phyloP scores from a whole-genome alignment of 2,888 invertebrate species.

The Sesia apiformis region DNA sequence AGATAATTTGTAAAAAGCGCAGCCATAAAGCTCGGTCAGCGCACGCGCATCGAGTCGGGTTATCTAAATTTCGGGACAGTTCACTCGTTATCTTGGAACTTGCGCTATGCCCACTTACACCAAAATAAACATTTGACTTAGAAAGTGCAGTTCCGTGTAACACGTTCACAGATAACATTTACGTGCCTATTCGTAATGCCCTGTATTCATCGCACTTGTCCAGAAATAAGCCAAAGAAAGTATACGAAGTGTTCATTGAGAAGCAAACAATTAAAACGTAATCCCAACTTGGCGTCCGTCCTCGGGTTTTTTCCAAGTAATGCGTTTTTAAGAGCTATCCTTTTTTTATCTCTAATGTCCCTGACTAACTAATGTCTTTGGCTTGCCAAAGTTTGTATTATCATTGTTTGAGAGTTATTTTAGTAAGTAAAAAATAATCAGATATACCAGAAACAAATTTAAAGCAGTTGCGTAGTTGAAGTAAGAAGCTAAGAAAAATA shows the following conservation, averaged over 20 bases:
- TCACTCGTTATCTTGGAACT: constrained; percentile 57
- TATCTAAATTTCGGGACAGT: constrained; percentile 59
- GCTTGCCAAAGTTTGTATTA: too few relatives aligned
- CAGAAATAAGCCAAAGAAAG: constrained; percentile 26
- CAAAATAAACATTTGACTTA: constrained; percentile 66
- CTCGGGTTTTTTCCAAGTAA: too few relatives aligned
- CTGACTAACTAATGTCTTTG: too few relatives aligned
- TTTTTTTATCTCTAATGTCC: too few relatives aligned
- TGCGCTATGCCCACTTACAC: constrained; percentile 56
- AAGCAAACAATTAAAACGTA: constrained; percentile 28
- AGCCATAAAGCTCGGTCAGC: constrained; percentile 29
- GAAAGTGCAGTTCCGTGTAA: constrained; percentile 73
- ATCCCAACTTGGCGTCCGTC: too few relatives aligned
- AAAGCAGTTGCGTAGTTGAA: too few relatives aligned
- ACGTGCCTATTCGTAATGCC: constrained; percentile 48
- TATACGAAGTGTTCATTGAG: constrained; percentile 29
- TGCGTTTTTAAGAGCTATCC: too few relatives aligned
- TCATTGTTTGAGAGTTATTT: too few relatives aligned
- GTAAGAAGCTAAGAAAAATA: too few relatives aligned
- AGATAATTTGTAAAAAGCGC: constrained; percentile 55
- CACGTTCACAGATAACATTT: constrained; percentile 54
- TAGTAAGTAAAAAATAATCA: too few relatives aligned
- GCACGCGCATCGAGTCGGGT: constrained; percentile 29
- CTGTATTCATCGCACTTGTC: constrained; percentile 47
- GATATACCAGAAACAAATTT: too few relatives aligned